Conservation (phyloP, 2,797 vertebrate species). For the Telmatherina bonti region DNA sequence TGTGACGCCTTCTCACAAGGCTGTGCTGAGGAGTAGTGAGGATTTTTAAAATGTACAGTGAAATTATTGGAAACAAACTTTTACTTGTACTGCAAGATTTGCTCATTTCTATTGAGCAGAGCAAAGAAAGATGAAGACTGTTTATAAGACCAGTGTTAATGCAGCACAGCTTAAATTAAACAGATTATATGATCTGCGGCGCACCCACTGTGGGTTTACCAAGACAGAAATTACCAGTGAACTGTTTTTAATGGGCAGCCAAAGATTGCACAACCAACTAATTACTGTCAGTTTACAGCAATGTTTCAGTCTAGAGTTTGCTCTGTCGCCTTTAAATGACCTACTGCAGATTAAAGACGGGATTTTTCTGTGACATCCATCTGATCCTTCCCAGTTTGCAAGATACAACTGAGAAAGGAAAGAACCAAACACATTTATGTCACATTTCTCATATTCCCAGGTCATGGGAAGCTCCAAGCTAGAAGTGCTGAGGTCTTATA, state of each 20-base stretch:
- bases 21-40: neutral
- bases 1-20: neutral
- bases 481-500: neutral
- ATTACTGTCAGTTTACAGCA: neutral
- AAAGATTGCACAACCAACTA: neutral
- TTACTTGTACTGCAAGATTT: neutral
- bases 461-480: neutral
- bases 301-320: neutral
- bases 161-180: neutral
- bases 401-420: neutral
- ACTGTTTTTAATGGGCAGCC: neutral
- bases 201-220: neutral
- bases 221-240: neutral
- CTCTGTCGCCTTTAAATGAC: neutral
- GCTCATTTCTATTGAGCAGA: neutral
- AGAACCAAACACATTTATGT: neutral
- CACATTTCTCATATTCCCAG: neutral
- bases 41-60: neutral
- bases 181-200: neutral
- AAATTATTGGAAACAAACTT: neutral
- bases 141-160: neutral
- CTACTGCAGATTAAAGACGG: neutral
- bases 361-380: neutral
- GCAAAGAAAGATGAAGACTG: neutral
- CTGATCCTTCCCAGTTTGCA: neutral